A percentile compares a stretch with the other conserved stretches of the same genome.
These are phyloP conservation scores for Tenualosa ilisha DNA, from an alignment of 2,797 vertebrate species.

Conservation along the genomic window DNA sequence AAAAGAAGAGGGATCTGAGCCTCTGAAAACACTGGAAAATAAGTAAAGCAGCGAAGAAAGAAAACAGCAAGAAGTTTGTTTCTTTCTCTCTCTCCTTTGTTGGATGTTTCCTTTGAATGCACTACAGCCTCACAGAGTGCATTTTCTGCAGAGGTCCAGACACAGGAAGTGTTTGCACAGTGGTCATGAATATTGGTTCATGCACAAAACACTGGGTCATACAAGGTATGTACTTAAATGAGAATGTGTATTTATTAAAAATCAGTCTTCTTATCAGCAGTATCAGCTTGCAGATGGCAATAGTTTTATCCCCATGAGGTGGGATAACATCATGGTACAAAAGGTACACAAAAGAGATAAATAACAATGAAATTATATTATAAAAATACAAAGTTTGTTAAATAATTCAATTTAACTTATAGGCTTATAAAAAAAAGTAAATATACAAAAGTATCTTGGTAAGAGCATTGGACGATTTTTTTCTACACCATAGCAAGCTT, in stretches of 20 bases:
- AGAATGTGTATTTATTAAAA: constrained; percentile 6
- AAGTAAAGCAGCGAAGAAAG: neutral
- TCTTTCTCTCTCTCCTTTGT: neutral
- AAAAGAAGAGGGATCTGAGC: neutral
- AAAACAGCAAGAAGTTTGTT: neutral
- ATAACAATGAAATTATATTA: constrained; percentile 28
- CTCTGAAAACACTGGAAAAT: neutral
- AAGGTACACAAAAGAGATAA: constrained; percentile 30
- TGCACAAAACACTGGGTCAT: neutral
- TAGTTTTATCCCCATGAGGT: neutral
- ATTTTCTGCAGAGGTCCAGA: neutral
- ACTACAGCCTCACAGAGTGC: neutral
- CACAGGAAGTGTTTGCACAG: neutral
- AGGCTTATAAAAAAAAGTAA: constrained; percentile 27
- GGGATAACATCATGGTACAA: constrained; percentile 9
- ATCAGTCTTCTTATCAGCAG: constrained; percentile 12
- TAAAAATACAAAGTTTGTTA: constrained; percentile 37
- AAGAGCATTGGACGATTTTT: neutral
- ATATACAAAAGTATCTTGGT: constrained; percentile 24
- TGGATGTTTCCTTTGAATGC: neutral
- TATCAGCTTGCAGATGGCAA: constrained; percentile 14
- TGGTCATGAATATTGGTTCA: neutral
- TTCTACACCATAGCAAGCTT: neutral
- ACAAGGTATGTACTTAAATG: constrained; percentile 3
- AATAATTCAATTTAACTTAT: constrained; percentile 46